Conservation (phyloP, 2,797 vertebrate species). For the Cryptoblepharus egeriae region DNA sequence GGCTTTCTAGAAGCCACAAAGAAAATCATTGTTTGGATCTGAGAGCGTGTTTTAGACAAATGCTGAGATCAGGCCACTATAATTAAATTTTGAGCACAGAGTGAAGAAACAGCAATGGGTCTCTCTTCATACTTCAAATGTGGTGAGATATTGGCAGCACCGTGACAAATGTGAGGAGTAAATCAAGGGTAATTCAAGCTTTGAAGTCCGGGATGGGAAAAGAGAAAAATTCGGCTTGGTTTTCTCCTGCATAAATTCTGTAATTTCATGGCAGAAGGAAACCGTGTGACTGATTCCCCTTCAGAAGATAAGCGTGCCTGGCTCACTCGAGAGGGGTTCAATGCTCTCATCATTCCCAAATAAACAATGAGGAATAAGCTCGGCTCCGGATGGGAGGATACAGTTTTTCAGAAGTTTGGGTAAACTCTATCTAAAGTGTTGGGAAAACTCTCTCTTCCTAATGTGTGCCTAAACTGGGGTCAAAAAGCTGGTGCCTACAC, state of each 20-base stretch:
- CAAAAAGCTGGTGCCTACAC: not conserved
- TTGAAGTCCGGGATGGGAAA: slow-evolving; percentile 12
- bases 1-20: not conserved
- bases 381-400: not conserved
- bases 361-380: slow-evolving; percentile 24
- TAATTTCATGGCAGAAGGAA: slow-evolving; percentile 33
- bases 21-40: not conserved
- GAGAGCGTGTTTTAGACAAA: not conserved
- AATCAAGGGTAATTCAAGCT: slow-evolving; percentile 22
- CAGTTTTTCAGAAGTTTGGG: not conserved
- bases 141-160: not conserved
- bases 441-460: not conserved
- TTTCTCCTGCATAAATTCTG: slow-evolving; percentile 20
- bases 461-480: not conserved
- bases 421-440: not conserved
- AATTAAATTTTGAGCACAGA: slow-evolving; percentile 17
- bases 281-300: not conserved
- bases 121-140: not conserved
- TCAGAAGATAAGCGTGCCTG: slow-evolving; percentile 7
- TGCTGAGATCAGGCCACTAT: not conserved
- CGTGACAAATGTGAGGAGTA: slow-evolving; percentile 22
- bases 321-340: slow-evolving; percentile 5
- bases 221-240: slow-evolving; percentile 6
- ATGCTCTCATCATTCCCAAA: slow-evolving; percentile 3
- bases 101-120: not conserved